Evolutionary conservation across 2,888 invertebrate genomes (phyloP).

Genomic region (Hydraecia micacea): DNA sequence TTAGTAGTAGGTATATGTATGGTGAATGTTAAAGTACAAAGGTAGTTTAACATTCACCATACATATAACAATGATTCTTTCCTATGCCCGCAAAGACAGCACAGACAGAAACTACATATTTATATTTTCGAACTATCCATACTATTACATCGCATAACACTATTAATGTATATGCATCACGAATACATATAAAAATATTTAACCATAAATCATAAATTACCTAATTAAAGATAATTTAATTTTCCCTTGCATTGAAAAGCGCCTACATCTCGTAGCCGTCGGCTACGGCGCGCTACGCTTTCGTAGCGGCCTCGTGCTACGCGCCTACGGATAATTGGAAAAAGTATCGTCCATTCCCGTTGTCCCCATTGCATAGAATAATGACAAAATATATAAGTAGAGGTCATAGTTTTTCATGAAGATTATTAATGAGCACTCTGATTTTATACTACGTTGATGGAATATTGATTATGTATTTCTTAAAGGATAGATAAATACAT

Average conservation of each 20-base stretch:
- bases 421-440: background rate
- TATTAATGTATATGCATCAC: background rate
- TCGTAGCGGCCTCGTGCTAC: slow-evolving; percentile 49
- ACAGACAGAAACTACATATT: background rate
- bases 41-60: too few relatives aligned
- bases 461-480: background rate
- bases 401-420: background rate
- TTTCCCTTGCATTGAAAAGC: slow-evolving; percentile 10
- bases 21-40: too few relatives aligned
- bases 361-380: background rate
- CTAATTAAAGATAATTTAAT: background rate
- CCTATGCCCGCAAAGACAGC: background rate
- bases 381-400: background rate
- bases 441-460: background rate
- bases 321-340: slow-evolving; percentile 6
- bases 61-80: too few relatives aligned
- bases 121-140: background rate
- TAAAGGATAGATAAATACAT: background rate
- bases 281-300: slow-evolving; percentile 55
- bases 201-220: background rate
- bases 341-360: too few relatives aligned
- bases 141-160: too few relatives aligned
- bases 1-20: too few relatives aligned
- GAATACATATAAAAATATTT: background rate
- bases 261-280: slow-evolving; percentile 49